phyloP scores from a whole-genome alignment of 2,113 vertebrate genomes.

The Gymnocephalus cernua region DNA sequence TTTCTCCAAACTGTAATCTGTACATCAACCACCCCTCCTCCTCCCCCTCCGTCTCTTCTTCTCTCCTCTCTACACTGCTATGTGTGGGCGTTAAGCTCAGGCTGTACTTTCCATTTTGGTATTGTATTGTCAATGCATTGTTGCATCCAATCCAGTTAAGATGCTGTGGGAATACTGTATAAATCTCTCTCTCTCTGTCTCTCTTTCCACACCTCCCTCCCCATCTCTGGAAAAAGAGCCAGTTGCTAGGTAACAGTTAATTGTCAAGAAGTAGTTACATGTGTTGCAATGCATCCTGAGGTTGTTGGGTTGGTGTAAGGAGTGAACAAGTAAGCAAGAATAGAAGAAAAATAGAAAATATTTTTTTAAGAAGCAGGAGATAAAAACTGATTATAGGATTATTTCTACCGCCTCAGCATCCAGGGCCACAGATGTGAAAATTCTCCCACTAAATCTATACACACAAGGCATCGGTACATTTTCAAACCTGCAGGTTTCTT shows the following conservation, averaged over 20 bases:
- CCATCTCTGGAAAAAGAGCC: constrained; percentile 81
- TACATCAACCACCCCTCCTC: constrained; percentile 44
- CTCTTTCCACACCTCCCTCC: constrained; percentile 17
- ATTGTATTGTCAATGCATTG: constrained; percentile 82
- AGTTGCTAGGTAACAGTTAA: constrained; percentile 91
- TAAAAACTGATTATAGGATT: constrained; percentile 55
- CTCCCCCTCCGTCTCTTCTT: constrained; percentile 18
- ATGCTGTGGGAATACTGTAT: constrained; percentile 78
- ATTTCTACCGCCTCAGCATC: constrained; percentile 34
- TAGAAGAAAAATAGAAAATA: constrained; percentile 48
- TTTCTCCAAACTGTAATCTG: constrained; percentile 54
- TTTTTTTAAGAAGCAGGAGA: constrained; percentile 13
- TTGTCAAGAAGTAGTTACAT: constrained; percentile 89
- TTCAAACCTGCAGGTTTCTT: constrained; percentile 69
- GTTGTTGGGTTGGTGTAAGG: constrained; percentile 76
- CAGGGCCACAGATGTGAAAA: constrained; percentile 41
- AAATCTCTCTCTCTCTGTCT: constrained; percentile 68
- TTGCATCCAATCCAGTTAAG: constrained; percentile 83
- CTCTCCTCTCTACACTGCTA: constrained; percentile 45
- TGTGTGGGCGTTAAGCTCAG: constrained; percentile 82
- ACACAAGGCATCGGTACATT: constrained; percentile 41
- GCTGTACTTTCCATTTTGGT: constrained; percentile 84
- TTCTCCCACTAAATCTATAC: constrained; percentile 51
- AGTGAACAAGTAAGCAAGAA: constrained; percentile 54
- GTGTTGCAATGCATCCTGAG: constrained; percentile 83